These are phyloP conservation scores for Tauraco erythrolophus DNA, from an alignment of 2,113 vertebrate species.

Conservation along the genomic window DNA sequence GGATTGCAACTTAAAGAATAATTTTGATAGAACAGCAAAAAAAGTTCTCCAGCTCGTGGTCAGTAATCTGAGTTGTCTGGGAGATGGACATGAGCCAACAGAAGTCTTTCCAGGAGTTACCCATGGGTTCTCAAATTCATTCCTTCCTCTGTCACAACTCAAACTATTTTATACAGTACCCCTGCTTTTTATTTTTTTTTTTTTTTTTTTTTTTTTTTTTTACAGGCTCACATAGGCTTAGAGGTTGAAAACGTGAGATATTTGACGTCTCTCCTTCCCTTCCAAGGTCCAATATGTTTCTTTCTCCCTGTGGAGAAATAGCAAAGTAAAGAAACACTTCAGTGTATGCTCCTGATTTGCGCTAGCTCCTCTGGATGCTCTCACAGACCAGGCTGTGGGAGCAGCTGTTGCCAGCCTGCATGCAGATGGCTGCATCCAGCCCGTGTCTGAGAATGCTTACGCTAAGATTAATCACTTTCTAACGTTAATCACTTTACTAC, in stretches of 20 bases:
- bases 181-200: neutral
- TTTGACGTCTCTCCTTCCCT: neutral
- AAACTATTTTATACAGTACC: slow-evolving; percentile 12
- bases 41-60: neutral
- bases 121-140: neutral
- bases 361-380: neutral
- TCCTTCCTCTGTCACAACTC: neutral
- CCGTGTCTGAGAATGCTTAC: neutral
- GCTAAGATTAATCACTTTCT: neutral
- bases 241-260: neutral
- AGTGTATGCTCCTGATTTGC: accelerated
- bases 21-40: neutral
- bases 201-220: neutral
- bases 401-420: neutral
- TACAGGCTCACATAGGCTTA: neutral
- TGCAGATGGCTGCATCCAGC: neutral
- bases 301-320: neutral
- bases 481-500: neutral
- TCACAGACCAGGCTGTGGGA: neutral
- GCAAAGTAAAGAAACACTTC: neutral
- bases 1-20: neutral
- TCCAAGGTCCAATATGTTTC: neutral
- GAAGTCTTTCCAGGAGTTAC: slow-evolving; percentile 20
- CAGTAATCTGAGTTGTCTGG: neutral
- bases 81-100: neutral